These are phyloP conservation scores for Strix uralensis DNA, from an alignment of 2,113 vertebrate genomes.

Conservation along the genomic window DNA sequence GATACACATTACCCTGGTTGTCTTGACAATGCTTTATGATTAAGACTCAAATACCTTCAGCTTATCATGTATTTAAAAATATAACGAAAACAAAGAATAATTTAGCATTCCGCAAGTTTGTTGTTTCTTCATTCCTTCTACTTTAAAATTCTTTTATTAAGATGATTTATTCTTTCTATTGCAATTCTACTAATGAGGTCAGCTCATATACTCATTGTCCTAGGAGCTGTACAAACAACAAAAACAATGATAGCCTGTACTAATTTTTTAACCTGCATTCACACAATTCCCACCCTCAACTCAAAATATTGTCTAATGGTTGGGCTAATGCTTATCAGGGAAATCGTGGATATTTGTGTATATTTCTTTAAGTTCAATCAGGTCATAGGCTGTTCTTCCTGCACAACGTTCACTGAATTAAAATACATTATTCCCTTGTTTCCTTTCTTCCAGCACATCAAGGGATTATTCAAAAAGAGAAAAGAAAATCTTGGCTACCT, in stretches of 20 bases:
- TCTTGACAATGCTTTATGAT: slow-evolving; percentile 54
- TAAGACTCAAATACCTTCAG: slow-evolving; percentile 34
- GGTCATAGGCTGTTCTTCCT: background rate
- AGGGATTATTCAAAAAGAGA: background rate
- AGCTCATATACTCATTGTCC: background rate
- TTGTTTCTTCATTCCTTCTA: background rate
- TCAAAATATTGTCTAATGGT: background rate
- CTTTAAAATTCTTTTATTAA: slow-evolving; percentile 3
- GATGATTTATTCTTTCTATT: background rate
- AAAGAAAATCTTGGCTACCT: background rate
- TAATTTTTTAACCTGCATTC: background rate
- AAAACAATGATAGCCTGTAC: background rate
- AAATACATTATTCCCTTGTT: background rate
- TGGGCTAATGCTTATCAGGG: background rate
- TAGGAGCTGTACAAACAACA: background rate
- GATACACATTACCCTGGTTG: background rate
- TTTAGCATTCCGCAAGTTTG: background rate
- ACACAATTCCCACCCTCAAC: background rate
- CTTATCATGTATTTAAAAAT: background rate
- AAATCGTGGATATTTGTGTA: background rate
- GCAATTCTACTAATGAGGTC: background rate
- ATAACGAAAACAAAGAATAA: slow-evolving; percentile 31
- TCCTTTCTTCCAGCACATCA: background rate
- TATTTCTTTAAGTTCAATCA: background rate
- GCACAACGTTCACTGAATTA: background rate